phyloP scores from a whole-genome alignment of 1,140 invertebrate species.

The Lysiphlebus fabarum region DNA sequence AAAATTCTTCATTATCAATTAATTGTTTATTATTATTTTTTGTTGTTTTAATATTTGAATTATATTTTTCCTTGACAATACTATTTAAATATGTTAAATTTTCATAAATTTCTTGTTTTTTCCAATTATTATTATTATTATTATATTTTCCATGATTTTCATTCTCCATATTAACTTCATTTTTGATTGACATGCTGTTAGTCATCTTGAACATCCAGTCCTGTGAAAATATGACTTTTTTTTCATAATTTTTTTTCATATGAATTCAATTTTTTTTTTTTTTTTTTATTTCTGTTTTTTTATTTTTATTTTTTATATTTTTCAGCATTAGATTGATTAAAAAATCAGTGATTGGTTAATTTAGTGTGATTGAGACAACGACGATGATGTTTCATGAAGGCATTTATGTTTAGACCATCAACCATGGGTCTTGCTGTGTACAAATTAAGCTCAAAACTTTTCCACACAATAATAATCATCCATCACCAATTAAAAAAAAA shows the following conservation, averaged over 20 bases:
- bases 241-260: conserved; percentile 25
- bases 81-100: conserved; percentile 40
- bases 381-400: too few species aligned
- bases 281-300: too few species aligned
- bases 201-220: conserved; percentile 49
- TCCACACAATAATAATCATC: too few species aligned
- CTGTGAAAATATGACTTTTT: conserved; percentile 48
- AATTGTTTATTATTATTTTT: conserved; percentile 29
- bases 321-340: too few species aligned
- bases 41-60: too few species aligned
- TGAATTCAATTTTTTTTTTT: not conserved
- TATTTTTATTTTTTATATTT: too few species aligned
- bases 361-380: too few species aligned
- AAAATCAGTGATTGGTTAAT: too few species aligned
- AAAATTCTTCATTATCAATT: conserved; percentile 52
- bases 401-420: too few species aligned
- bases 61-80: conserved; percentile 32
- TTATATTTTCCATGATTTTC: conserved; percentile 37
- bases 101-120: conserved; percentile 35
- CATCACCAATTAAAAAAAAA: too few species aligned
- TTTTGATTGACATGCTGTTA: conserved; percentile 48
- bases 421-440: too few species aligned
- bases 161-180: conserved; percentile 43
- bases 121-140: conserved; percentile 33
- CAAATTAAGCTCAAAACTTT: too few species aligned